A percentile compares a stretch with the other conserved stretches of the same genome.
These are phyloP conservation scores for Brachionichthys hirsutus DNA, from an alignment of 2,113 vertebrate genomes.

Conservation along the genomic window DNA sequence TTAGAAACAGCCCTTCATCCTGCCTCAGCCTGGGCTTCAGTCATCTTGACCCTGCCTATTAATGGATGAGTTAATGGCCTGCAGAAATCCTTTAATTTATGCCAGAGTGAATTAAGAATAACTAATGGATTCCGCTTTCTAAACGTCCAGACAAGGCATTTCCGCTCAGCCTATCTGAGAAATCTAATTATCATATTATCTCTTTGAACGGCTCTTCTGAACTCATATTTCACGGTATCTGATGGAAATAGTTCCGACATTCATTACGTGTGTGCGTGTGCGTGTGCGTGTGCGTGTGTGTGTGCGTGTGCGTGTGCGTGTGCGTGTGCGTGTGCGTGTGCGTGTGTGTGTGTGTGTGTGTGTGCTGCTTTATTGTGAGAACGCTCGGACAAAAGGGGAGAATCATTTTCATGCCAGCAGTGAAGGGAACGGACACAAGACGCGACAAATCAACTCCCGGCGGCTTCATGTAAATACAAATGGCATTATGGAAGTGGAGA, in stretches of 20 bases:
- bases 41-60: conserved; percentile 81
- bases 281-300: no score
- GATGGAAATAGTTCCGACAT: conserved; percentile 78
- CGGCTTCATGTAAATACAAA: conserved; percentile 70
- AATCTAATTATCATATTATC: conserved; percentile 84
- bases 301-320: no score
- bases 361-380: conserved; percentile 77
- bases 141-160: conserved; percentile 78
- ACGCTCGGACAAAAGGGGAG: conserved; percentile 67
- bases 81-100: conserved; percentile 83
- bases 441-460: conserved; percentile 63
- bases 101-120: conserved; percentile 81
- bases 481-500: conserved; percentile 68
- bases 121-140: conserved; percentile 82
- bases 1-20: conserved; percentile 79
- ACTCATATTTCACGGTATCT: conserved; percentile 77
- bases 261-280: conserved; percentile 78
- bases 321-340: no score
- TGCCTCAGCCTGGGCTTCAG: conserved; percentile 79
- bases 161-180: conserved; percentile 80
- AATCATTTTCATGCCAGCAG: conserved; percentile 68
- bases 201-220: conserved; percentile 77
- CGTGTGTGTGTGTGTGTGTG: no score
- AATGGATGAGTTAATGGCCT: conserved; percentile 83
- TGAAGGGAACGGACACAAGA: conserved; percentile 50